Conservation (phyloP, 1,140 invertebrate genomes). For the Bombus affinis region DNA sequence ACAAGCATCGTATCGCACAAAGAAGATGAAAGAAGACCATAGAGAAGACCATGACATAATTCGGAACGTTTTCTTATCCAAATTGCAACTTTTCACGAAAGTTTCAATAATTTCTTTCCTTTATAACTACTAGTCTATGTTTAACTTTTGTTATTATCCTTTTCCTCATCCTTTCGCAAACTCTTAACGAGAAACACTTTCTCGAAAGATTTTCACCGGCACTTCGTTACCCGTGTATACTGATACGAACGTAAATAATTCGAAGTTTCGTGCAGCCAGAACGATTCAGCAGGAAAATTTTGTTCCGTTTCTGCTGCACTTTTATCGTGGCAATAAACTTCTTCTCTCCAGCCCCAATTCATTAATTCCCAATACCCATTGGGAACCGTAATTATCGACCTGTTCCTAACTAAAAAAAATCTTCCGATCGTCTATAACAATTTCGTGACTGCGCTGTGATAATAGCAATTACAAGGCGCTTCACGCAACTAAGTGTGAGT, state of each 20-base stretch:
- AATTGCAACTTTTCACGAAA: too few species aligned
- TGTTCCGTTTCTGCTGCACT: neutral
- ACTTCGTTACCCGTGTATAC: constrained; percentile 45
- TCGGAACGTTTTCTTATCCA: neutral
- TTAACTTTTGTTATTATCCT: too few species aligned
- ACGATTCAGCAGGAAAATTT: constrained; percentile 51
- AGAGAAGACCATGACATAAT: too few species aligned
- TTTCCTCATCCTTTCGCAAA: neutral
- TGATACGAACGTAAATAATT: constrained; percentile 57
- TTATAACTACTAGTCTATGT: neutral
- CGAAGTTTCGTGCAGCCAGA: constrained; percentile 30
- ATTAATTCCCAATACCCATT: neutral
- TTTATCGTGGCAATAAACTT: constrained; percentile 49
- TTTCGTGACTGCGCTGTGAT: constrained; percentile 8
- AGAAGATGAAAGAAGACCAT: too few species aligned
- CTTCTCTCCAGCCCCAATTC: neutral
- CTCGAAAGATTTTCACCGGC: constrained; percentile 40
- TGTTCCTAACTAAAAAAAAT: constrained; percentile 16
- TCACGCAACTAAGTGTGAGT: too few species aligned
- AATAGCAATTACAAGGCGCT: neutral
- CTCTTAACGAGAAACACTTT: neutral
- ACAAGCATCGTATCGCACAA: too few species aligned
- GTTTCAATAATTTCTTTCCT: neutral
- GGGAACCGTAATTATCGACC: constrained; percentile 25
- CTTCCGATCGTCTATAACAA: constrained; percentile 7